These are phyloP conservation scores for Sardina pilchardus DNA, from an alignment of 2,113 vertebrate species.

Conservation along the genomic window DNA sequence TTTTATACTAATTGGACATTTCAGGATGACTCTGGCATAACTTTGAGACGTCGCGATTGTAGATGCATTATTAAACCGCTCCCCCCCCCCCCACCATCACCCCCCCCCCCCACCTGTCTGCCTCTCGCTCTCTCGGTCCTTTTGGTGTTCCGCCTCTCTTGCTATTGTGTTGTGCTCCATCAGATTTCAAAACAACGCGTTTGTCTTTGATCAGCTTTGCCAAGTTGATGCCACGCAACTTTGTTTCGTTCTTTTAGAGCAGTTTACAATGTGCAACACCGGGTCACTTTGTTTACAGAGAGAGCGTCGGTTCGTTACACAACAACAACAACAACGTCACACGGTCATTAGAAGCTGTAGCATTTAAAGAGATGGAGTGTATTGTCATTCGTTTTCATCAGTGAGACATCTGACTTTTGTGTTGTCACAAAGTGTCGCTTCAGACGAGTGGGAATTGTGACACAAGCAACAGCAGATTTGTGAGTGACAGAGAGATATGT, in stretches of 20 bases:
- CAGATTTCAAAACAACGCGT: slow-evolving; percentile 35
- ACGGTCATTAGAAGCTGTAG: not conserved
- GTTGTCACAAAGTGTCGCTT: not conserved
- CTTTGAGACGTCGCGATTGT: slow-evolving; percentile 27
- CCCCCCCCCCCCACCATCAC: slow-evolving; percentile 17
- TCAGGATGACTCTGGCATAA: slow-evolving; percentile 42
- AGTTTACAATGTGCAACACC: not conserved
- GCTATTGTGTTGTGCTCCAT: not conserved
- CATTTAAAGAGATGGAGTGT: not conserved
- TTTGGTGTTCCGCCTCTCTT: slow-evolving; percentile 5
- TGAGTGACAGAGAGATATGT: not conserved
- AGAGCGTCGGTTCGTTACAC: not conserved
- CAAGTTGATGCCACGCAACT: slow-evolving; percentile 28
- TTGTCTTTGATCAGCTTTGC: slow-evolving; percentile 50
- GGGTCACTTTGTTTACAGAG: not conserved
- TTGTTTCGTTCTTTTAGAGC: not conserved
- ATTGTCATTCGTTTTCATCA: not conserved
- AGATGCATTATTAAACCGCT: slow-evolving; percentile 50
- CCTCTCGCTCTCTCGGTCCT: slow-evolving; percentile 32
- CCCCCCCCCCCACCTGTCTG: slow-evolving; percentile 3
- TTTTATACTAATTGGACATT: slow-evolving; percentile 54
- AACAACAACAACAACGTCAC: not conserved
- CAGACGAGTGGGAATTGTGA: not conserved
- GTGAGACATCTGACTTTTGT: not conserved
- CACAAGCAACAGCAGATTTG: not conserved